These are phyloP conservation scores for Lysiphlebus fabarum DNA, from an alignment of 1,140 invertebrate species.

Conservation along the genomic window DNA sequence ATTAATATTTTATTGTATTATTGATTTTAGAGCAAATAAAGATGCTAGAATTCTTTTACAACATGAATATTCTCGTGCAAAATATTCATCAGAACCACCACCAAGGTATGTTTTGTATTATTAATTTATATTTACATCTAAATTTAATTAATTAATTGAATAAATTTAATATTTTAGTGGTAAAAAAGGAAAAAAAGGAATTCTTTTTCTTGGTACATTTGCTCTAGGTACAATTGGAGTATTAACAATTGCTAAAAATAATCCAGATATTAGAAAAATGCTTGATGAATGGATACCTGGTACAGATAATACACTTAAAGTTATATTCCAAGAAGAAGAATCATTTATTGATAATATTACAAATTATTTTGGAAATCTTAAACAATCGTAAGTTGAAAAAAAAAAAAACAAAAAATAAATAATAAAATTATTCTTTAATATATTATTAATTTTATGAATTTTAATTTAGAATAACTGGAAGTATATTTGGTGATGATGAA, in stretches of 20 bases:
- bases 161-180: slow-evolving; percentile 28
- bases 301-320: slow-evolving; percentile 63
- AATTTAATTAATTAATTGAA: background rate
- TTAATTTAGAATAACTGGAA: background rate
- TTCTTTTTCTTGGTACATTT: slow-evolving; percentile 57
- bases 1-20: slow-evolving; percentile 21
- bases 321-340: slow-evolving; percentile 67
- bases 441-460: slow-evolving; percentile 13
- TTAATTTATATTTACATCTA: background rate
- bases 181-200: slow-evolving; percentile 36
- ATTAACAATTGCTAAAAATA: slow-evolving; percentile 64
- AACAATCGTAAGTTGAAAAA: slow-evolving; percentile 20
- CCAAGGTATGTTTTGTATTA: background rate
- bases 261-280: slow-evolving; percentile 64
- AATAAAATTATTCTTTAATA: slow-evolving; percentile 7
- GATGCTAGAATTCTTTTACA: background rate
- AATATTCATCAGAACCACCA: slow-evolving; percentile 1
- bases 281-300: slow-evolving; percentile 67
- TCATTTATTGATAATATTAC: slow-evolving; percentile 51
- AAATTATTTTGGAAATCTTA: slow-evolving; percentile 39
- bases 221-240: slow-evolving; percentile 56
- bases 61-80: background rate
- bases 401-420: slow-evolving; percentile 1
- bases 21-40: background rate
- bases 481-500: slow-evolving; percentile 20